These are phyloP conservation scores for Hesperophylax magnus DNA, from an alignment of 1,140 invertebrate species.

Conservation along the genomic window DNA sequence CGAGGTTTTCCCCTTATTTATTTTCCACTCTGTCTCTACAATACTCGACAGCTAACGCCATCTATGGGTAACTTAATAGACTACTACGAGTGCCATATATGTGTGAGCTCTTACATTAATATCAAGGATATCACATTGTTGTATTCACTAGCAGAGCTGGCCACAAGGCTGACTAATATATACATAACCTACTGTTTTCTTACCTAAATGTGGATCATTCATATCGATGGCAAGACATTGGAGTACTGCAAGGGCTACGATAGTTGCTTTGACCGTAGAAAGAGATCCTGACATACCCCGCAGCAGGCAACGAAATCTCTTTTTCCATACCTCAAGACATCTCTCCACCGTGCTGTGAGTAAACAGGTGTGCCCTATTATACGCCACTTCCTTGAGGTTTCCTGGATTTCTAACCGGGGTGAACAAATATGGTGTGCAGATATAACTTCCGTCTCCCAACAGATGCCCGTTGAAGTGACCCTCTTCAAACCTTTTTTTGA, in stretches of 20 bases:
- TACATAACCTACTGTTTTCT: neutral
- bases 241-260: neutral
- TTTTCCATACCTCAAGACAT: neutral
- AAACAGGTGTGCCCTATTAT: neutral
- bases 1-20: too few species aligned
- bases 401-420: neutral
- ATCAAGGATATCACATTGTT: too few species aligned
- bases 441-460: neutral
- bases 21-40: too few species aligned
- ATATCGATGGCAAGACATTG: neutral
- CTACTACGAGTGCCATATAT: too few species aligned
- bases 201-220: neutral
- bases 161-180: too few species aligned
- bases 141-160: too few species aligned
- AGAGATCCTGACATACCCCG: neutral
- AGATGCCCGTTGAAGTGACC: neutral
- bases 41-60: too few species aligned
- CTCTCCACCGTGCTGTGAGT: neutral
- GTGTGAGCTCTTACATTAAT: too few species aligned
- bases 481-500: neutral
- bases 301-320: neutral
- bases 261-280: neutral
- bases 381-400: neutral
- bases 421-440: neutral
- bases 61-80: too few species aligned